Evolutionary conservation across 2,797 vertebrate species (phyloP).

Genomic region (Alectoris magna): DNA sequence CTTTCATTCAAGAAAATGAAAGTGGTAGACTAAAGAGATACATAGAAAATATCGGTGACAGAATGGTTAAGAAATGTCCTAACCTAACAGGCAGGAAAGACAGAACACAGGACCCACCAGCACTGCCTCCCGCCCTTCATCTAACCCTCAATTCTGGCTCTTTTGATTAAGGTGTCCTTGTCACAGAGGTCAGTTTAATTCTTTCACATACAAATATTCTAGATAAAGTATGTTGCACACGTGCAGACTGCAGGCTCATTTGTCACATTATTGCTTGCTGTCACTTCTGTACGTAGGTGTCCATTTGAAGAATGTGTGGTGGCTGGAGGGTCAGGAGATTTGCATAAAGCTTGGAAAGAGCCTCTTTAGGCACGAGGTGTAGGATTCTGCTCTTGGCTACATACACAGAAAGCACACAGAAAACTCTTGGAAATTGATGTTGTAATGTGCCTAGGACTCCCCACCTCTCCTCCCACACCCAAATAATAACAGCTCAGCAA

Average conservation of each 20-base stretch:
- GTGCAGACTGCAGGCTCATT: constrained; percentile 89
- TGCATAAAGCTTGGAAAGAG: constrained; percentile 89
- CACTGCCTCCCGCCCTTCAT: not conserved
- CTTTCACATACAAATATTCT: constrained; percentile 80
- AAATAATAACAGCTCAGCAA: constrained; percentile 24
- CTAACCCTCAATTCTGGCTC: constrained; percentile 22
- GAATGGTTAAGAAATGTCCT: constrained; percentile 67
- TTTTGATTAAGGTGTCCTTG: constrained; percentile 87
- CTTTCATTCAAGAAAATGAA: constrained; percentile 55
- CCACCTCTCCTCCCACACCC: rapidly evolving
- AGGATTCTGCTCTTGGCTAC: constrained; percentile 26
- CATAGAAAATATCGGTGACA: constrained; percentile 13
- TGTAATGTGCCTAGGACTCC: not conserved
- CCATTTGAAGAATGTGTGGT: constrained; percentile 95
- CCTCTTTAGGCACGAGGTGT: constrained; percentile 54
- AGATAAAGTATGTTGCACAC: constrained; percentile 82
- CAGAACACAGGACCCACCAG: constrained; percentile 24
- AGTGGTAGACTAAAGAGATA: not conserved
- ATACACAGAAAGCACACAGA: constrained; percentile 52
- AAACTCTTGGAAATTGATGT: constrained; percentile 30
- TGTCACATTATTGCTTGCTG: constrained; percentile 91
- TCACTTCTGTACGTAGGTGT: constrained; percentile 92
- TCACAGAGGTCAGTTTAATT: constrained; percentile 88
- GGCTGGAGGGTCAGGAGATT: constrained; percentile 89
- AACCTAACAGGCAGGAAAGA: constrained; percentile 33